Conservation (phyloP, 2,113 vertebrate species). For the Oplegnathus fasciatus region DNA sequence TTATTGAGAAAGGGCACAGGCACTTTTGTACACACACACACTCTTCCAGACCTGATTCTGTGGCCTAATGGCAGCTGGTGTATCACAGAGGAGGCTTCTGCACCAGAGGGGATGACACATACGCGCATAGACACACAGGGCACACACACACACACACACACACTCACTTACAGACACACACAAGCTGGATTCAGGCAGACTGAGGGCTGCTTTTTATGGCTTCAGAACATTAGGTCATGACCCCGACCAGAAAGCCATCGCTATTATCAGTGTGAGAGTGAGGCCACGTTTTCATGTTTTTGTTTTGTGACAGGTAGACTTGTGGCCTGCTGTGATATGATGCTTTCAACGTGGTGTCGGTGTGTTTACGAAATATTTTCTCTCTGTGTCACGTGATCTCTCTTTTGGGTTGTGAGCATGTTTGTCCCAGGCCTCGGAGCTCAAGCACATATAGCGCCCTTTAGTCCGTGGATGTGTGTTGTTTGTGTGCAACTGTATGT, state of each 20-base stretch:
- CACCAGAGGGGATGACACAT: conserved; percentile 56
- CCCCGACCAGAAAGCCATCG: conserved; percentile 61
- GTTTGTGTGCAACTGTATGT: conserved; percentile 2
- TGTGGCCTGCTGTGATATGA: conserved; percentile 40
- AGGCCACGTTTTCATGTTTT: conserved; percentile 56
- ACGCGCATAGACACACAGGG: conserved; percentile 25
- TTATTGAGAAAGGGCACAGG: conserved; percentile 35
- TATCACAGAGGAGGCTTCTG: conserved; percentile 52
- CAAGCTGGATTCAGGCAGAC: conserved; percentile 44
- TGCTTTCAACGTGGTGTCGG: conserved; percentile 11
- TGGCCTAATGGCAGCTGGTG: conserved; percentile 67
- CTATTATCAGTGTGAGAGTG: conserved; percentile 61
- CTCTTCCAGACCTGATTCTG: conserved; percentile 49
- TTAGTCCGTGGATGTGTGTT: neutral
- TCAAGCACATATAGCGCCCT: conserved; percentile 25
- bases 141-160: conserved; percentile 12
- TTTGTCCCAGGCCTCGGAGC: conserved; percentile 33
- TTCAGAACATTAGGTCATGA: conserved; percentile 76
- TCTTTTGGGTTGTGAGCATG: conserved; percentile 34
- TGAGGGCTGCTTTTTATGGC: conserved; percentile 75
- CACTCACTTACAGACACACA: conserved; percentile 23
- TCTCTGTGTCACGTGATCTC: conserved; percentile 21
- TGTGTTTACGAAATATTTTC: conserved; percentile 46
- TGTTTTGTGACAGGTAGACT: conserved; percentile 69
- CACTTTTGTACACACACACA: conserved; percentile 3